These are phyloP conservation scores for Anniella stebbinsi DNA, from an alignment of 2,797 vertebrate species.

Conservation along the genomic window DNA sequence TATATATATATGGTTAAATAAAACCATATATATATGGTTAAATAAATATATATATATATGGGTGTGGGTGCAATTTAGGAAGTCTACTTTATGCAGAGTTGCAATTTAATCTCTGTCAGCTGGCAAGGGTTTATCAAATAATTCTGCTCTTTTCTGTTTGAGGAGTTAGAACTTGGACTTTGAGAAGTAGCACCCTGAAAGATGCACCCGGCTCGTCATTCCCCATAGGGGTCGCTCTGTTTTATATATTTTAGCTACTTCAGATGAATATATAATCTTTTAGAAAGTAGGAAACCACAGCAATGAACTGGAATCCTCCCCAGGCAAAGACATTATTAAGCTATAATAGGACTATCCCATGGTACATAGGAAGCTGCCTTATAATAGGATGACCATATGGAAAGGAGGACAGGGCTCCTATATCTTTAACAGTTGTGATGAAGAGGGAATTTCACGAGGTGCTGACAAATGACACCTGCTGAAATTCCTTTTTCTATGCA, in stretches of 20 bases:
- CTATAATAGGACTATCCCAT: neutral
- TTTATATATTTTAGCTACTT: neutral
- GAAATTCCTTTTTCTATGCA: too few species aligned
- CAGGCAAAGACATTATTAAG: neutral
- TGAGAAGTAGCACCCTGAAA: neutral
- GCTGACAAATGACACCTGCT: too few species aligned
- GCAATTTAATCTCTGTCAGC: neutral
- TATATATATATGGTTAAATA: neutral
- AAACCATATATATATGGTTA: neutral
- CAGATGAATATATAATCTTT: neutral
- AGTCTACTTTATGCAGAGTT: slow-evolving; percentile 18
- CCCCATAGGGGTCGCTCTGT: neutral
- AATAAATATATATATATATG: neutral
- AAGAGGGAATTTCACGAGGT: too few species aligned
- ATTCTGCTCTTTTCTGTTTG: neutral
- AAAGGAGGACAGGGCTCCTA: too few species aligned
- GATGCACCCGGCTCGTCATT: neutral
- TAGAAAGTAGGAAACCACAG: neutral
- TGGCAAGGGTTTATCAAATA: slow-evolving; percentile 18
- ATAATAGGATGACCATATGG: too few species aligned
- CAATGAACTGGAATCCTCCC: neutral
- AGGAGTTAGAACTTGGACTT: neutral
- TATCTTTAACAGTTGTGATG: too few species aligned
- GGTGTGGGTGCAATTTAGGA: slow-evolving; percentile 20
- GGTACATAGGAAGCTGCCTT: too few species aligned